phyloP scores from a whole-genome alignment of 2,113 vertebrate species.

The Isurus oxyrinchus region DNA sequence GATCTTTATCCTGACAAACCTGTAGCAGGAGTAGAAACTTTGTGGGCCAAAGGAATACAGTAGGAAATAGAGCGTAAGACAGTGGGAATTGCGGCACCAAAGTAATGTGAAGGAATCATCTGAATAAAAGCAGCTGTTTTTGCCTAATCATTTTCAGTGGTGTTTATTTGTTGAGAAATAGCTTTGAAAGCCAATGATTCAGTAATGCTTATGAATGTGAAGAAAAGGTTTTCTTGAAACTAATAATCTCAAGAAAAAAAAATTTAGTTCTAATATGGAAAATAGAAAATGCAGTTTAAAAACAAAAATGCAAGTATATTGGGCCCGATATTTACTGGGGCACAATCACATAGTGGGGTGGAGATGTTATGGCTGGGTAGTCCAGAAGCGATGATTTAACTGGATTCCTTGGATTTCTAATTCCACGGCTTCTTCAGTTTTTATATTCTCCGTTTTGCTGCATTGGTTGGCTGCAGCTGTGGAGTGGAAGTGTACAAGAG shows the following conservation, averaged over 20 bases:
- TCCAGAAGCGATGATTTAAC: too few relatives aligned
- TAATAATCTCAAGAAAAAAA: not conserved
- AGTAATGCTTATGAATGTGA: not conserved
- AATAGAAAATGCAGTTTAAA: not conserved
- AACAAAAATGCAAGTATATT: too few relatives aligned
- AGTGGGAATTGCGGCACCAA: not conserved
- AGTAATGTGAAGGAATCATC: not conserved
- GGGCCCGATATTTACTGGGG: too few relatives aligned
- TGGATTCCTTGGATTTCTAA: too few relatives aligned
- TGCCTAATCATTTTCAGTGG: not conserved
- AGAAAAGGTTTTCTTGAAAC: not conserved
- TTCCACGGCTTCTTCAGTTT: too few relatives aligned
- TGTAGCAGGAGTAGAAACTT: not conserved
- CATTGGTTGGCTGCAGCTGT: too few relatives aligned
- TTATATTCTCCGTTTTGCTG: too few relatives aligned
- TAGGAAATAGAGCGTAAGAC: not conserved
- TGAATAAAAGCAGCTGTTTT: not conserved
- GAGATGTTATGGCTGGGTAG: too few relatives aligned
- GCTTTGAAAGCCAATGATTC: not conserved
- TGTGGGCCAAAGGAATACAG: not conserved
- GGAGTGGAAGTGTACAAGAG: too few relatives aligned
- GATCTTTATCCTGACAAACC: not conserved
- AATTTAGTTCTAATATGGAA: not conserved
- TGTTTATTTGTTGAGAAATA: not conserved
- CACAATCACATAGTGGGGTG: too few relatives aligned